Evolutionary conservation across 1,140 invertebrate genomes (phyloP).

Genomic region (Diabrotica undecimpunctata): DNA sequence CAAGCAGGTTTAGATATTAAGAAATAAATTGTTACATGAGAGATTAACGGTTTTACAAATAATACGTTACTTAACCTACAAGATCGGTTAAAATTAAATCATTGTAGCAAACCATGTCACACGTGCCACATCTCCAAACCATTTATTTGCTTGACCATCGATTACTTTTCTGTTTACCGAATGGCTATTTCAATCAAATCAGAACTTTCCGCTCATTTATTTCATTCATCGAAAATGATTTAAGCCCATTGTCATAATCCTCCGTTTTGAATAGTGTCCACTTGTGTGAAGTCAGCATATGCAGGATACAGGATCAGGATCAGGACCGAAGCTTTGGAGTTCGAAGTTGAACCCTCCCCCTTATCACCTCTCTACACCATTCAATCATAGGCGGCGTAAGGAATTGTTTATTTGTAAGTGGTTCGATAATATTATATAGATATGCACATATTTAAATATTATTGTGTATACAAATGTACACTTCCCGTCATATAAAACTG

Average conservation of each 20-base stretch:
- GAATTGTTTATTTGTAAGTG: too few relatives aligned
- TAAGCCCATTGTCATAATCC: conserved; percentile 3
- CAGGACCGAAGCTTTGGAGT: conserved; percentile 12
- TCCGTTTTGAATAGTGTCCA: conserved; percentile 21
- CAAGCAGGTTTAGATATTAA: too few relatives aligned
- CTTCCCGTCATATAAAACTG: too few relatives aligned
- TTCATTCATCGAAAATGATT: conserved; percentile 3
- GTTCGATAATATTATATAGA: too few relatives aligned
- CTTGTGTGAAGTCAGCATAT: conserved; percentile 40
- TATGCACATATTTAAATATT: too few relatives aligned
- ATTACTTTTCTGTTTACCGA: conserved; percentile 1
- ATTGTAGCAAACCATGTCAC: too few relatives aligned
- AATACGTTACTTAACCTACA: too few relatives aligned
- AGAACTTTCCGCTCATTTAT: neutral
- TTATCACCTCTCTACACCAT: neutral
- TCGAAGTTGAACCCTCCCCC: conserved; percentile 19
- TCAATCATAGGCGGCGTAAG: neutral
- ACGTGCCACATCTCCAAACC: too few relatives aligned
- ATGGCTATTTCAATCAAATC: conserved; percentile 3
- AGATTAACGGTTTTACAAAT: too few relatives aligned
- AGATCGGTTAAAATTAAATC: too few relatives aligned
- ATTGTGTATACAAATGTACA: too few relatives aligned
- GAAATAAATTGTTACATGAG: too few relatives aligned
- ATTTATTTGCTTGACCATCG: neutral
- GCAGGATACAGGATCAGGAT: conserved; percentile 23